Base-by-base conservation (phyloP, 2,888 invertebrate genomes). In the Lithophane leautieri region DNA sequence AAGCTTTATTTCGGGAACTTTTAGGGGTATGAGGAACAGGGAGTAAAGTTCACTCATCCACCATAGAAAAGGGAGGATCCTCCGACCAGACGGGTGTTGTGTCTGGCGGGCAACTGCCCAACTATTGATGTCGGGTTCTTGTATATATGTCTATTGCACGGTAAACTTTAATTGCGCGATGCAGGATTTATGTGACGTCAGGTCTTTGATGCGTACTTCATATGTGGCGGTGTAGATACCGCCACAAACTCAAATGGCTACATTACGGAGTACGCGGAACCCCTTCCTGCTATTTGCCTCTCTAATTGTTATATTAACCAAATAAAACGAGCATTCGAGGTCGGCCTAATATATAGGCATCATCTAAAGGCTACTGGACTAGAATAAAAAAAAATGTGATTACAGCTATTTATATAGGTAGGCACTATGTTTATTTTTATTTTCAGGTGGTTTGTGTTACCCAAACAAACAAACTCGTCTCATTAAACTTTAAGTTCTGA, bases 281-380 rank as follows among this genome's bases (percentile, higher is more conserved):
- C 92, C 91, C 91, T 92, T 92, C 89, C 90, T 91, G 91, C 87
- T 90, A 91, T 92, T 92, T 88, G 90, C 90, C 89, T 91, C 90
- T 90, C 90, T 94, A 94, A 95, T 95, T 94, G 94, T 94, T 92
- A 92, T 92, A 94, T 94, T 93, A 94, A 94, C 92, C 92, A 92
- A 94, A 94, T 91, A 91, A 92, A 94, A 93, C 90, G 92, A 90
- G 93, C 90, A 89, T 89, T 89, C 75, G 87, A 89, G 88, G 87
- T 88, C 88, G 87, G 81, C 78, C 61, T 83, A 88, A 87, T 87
- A 87, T 87, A 87, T 82, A 83, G 83, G 83, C 77, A 76, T 78
- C 75, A 86, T 75, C 52, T 69, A 72, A 62, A 0, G 40, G 25
- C 44, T n/a, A 69, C 65, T 52, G 58, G n/a, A 65, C 16, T 56